Evolutionary conservation across 2,797 vertebrate species (phyloP), one percentile per base, ranked within the genome.

Genomic region (Lepus townsendii): DNA sequence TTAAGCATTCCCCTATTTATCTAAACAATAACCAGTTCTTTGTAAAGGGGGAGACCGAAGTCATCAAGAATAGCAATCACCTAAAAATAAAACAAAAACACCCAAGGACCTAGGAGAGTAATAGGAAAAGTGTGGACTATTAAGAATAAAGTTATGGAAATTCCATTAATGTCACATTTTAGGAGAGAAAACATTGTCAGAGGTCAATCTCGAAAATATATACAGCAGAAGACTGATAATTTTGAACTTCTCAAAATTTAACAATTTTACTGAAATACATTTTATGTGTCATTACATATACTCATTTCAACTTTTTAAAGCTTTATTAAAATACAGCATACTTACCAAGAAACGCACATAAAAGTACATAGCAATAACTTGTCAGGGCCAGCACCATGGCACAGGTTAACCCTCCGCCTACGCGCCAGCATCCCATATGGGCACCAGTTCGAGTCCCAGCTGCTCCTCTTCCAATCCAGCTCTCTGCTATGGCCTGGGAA

Each of bases 61-160:
- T 63, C 7, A 80, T 42, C 22, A 24, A 54, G 35, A 88, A 79
- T 3, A 83, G 20, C 8, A 86, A 76, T 22, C 42, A 87, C 17
- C 13, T 47, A 20, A 94, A 95, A 80, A 65, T 73, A 83, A 94
- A 93, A 84, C 32, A 86, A 89, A 30, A 84, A 93, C 50, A 24
- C 3, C 2, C 54, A 60, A 47, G 35, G 26, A n/a, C 78, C 13
- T 57, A 91, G 75, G 65, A 6, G 27, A 72, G 72, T 84, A 82
- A 42, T 27, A 27, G 38, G 16, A 75, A 90, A 93, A 32, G 12
- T 11, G 1, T 87, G 16, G 11, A 66, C 79, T 79, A 93, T 30
- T 71, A 90, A 38, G 27, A 94, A 85, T 72, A 84, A 77, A 85
- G 13, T 26, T 42, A 57, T 35, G 69, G 62, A 79, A 94, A 27